A percentile compares a stretch with the other conserved stretches of the same genome.
phyloP scores from a whole-genome alignment of 2,888 invertebrate species.

The Apamea anceps region DNA sequence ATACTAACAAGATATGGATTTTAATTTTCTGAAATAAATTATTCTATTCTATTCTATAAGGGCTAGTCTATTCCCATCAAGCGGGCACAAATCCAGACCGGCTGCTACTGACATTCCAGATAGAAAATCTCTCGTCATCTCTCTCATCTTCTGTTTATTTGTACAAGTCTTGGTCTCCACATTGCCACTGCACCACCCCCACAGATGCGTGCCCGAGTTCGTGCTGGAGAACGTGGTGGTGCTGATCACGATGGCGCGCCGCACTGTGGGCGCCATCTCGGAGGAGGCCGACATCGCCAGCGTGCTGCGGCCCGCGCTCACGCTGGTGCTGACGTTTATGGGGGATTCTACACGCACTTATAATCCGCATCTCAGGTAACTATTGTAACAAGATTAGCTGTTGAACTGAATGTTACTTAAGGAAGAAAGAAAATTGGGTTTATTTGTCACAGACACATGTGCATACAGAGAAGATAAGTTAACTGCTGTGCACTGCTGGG shows the following conservation, averaged over 20 bases:
- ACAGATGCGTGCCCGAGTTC: conserved; percentile 96
- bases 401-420: too few species aligned
- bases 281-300: conserved; percentile 92
- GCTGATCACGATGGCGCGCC: conserved; percentile 93
- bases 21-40: too few species aligned
- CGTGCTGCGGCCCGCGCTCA: conserved; percentile 92
- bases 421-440: neutral
- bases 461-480: too few species aligned
- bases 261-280: conserved; percentile 87
- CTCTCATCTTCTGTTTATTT: neutral
- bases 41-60: too few species aligned
- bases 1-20: too few species aligned
- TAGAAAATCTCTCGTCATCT: neutral
- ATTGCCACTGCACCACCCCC: neutral
- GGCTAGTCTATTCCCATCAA: neutral
- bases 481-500: too few species aligned
- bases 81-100: neutral
- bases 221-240: conserved; percentile 96
- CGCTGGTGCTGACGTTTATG: conserved; percentile 96
- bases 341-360: conserved; percentile 94
- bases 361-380: conserved; percentile 95
- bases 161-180: neutral
- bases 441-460: neutral
- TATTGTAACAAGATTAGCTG: neutral
- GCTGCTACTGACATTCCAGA: neutral